Evolutionary conservation across 92 coral and sea anemone species (phyloP).

Genomic region (Meandrina meandrites): DNA sequence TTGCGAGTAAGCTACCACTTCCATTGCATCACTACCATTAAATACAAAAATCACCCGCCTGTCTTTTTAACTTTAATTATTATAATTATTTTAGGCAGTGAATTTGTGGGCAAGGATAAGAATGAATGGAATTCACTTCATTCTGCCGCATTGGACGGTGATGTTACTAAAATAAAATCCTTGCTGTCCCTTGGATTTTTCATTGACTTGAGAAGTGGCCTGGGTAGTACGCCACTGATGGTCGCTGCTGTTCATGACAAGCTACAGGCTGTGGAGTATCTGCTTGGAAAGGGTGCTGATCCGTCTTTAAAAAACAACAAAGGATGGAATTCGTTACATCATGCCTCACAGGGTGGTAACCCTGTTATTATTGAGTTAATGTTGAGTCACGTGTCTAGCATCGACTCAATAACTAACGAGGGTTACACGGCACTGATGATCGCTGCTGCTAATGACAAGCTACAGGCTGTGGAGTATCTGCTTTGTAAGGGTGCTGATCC

Average conservation of each 20-base stretch:
- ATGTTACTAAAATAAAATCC: not conserved
- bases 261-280: too few species aligned
- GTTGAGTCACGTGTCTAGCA: not conserved
- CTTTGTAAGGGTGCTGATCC: conserved; percentile 18
- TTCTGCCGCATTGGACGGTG: not conserved
- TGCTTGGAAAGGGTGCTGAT: not conserved
- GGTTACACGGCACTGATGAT: conserved; percentile 24
- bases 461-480: conserved; percentile 8
- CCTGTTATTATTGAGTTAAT: not conserved
- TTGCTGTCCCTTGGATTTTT: not conserved
- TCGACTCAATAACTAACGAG: not conserved
- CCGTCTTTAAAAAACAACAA: not conserved
- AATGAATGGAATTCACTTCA: not conserved
- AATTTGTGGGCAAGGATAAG: not conserved
- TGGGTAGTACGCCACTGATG: not conserved
- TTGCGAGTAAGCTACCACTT: not conserved
- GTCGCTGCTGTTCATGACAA: not conserved
- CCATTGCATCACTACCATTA: not conserved
- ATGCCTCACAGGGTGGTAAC: conserved; percentile 32
- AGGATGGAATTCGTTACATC: conserved; percentile 2
- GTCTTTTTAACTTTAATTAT: not conserved
- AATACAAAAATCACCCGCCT: not conserved
- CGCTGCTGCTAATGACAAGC: conserved; percentile 23
- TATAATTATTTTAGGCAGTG: not conserved
- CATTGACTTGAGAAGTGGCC: not conserved